Evolutionary conservation across 1,140 invertebrate species (phyloP), one percentile per base, ranked within the genome.

Genomic region (Plectrocnemia conspersa): DNA sequence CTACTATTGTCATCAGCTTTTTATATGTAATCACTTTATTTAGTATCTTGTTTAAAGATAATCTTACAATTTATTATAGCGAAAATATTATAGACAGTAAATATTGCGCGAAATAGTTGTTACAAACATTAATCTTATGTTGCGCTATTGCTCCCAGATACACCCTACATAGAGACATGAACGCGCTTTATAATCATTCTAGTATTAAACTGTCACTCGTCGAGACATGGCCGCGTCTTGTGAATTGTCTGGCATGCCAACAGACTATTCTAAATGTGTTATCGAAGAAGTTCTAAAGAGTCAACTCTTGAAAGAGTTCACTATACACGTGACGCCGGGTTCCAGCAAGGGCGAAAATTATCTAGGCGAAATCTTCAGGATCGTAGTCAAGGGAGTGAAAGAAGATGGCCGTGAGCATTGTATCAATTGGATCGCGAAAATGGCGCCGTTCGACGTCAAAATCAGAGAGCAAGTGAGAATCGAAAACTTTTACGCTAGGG

Each of bases 271-370:
- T 1, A 46, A 46, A 25, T n/a, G 29, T 24, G 4, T 22, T 4
- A 11, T 48, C 7, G 21, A 48, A 32, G 16, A 11, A 7, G 35
- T 50, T n/a, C 22, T 18, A 10, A 36, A 36, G 23, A 6, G 2
- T 11, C n/a, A 50, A 38, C 23, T 24, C n/a, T 36, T 50, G 11
- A 35, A 19, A 6, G 47, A 38, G 15, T 50, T 23, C 21, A n/a
- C 4, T 5, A 16, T 52, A 13, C 13, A 15, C 11, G 21, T 21
- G n/a, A 16, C 49, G 0, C 10, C 11, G 2, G 59, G 55, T 16
- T 49, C 66, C 18, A 58, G 58, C 58, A 66, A 66, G 40, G 69
- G 69, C 7, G 68, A 71, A 27, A 69, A 71, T 33, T 71, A 70
- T 16, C 40, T 68, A 38, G 69, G 68, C 23, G 63, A 68, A 11